Evolutionary conservation across 2,888 invertebrate genomes (phyloP), one percentile per base, ranked within the genome.

Genomic region (Caradrina clavipalpis): DNA sequence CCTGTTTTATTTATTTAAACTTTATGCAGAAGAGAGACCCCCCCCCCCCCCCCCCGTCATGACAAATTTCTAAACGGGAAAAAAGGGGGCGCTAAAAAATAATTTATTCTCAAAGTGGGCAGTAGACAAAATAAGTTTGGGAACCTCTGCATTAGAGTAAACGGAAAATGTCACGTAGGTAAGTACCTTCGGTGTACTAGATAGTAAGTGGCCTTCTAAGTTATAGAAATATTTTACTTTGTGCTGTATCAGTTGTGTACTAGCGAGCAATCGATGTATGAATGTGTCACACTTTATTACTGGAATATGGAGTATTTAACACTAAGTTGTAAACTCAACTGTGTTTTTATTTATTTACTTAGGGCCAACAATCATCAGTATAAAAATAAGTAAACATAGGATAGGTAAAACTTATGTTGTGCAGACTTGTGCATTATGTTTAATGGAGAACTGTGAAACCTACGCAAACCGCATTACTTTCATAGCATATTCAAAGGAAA

Each of bases 401-500:
- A n/a, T n/a, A n/a, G n/a, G n/a, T n/a, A n/a, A n/a, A n/a, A n/a
- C n/a, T n/a, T n/a, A n/a, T n/a, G n/a, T n/a, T n/a, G n/a, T n/a
- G n/a, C n/a, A n/a, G n/a, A n/a, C n/a, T n/a, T 45, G 4, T 45
- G 15, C 1, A 39, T 17, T 7, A 45, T 45, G 1, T 17, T 45
- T 15, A 11, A 39, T 39, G n/a, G 1, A 56, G 17, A 60, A n/a
- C 11, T 51, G 31, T 50, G 54, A 62, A 66, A 56, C n/a, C 15
- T 0, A 60, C 22, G 60, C 22, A 65, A 77, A 58, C 22, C 26
- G 17, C 58, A 61, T 35, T 35, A 69, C 69, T 54, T 69, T 61
- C 47, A 50, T 35, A 67, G 47, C 26, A 15, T 63, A 54, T 73
- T 70, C 57, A 10, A 51, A 75, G 64, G 39, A 74, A 76, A 64